These are phyloP conservation scores for Clangula hyemalis DNA, from an alignment of 2,797 vertebrate species.

Conservation along the genomic window DNA sequence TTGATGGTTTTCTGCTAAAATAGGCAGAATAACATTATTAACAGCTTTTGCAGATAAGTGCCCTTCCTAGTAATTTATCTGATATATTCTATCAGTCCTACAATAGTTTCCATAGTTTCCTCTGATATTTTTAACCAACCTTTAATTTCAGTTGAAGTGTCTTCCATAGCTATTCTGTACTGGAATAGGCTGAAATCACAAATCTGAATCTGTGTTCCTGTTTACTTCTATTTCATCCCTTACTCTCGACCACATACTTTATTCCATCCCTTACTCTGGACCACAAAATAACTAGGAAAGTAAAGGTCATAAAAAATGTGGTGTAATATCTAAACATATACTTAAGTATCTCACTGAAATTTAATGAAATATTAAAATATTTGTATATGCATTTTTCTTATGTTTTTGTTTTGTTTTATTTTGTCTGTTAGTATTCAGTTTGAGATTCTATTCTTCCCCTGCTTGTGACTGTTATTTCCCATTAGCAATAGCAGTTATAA, in stretches of 20 bases:
- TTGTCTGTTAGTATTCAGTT: neutral
- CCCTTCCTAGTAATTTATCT: constrained; percentile 24
- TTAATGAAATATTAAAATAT: neutral
- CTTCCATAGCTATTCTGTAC: neutral
- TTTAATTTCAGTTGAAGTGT: neutral
- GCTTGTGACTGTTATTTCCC: neutral
- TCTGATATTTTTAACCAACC: neutral
- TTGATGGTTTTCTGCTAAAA: constrained; percentile 13
- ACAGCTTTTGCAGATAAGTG: neutral
- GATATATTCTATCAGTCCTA: neutral
- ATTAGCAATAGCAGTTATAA: neutral
- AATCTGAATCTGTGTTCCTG: neutral
- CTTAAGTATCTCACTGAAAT: neutral
- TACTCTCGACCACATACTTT: neutral
- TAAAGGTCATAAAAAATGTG: neutral
- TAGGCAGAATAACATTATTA: neutral
- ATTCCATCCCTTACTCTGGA: neutral
- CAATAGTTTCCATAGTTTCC: neutral
- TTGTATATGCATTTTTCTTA: neutral
- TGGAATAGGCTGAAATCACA: neutral
- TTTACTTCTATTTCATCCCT: neutral
- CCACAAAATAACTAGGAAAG: neutral
- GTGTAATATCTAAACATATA: neutral
- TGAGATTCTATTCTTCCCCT: neutral
- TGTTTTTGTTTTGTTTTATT: neutral